phyloP scores from a whole-genome alignment of 2,888 invertebrate genomes.

The Lasius fuliginosus region DNA sequence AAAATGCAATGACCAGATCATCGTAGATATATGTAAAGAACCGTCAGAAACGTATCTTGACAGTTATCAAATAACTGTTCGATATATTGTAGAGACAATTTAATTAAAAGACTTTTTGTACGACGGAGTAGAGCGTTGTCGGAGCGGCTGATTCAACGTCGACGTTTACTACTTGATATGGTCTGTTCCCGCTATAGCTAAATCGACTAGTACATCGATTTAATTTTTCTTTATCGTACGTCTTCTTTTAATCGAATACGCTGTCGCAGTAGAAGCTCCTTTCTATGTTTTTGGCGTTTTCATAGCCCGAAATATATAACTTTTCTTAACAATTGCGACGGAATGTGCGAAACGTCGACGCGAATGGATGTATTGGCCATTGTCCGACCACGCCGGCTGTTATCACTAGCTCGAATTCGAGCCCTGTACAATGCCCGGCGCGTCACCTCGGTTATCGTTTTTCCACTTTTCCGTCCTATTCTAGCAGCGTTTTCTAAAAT shows the following conservation, averaged over 20 bases:
- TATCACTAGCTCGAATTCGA: slow-evolving; percentile 50
- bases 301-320: background rate
- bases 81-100: slow-evolving; percentile 14
- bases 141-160: slow-evolving; percentile 38
- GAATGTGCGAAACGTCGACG: background rate
- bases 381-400: slow-evolving; percentile 46
- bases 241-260: slow-evolving; percentile 32
- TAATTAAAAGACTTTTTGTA: slow-evolving; percentile 29
- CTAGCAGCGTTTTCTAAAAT: slow-evolving; percentile 54
- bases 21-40: background rate
- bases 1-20: background rate
- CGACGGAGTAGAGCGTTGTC: background rate
- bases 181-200: background rate
- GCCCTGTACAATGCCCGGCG: background rate
- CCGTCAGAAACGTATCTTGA: slow-evolving; percentile 21
- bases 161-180: slow-evolving; percentile 51
- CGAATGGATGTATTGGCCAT: slow-evolving; percentile 18
- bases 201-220: slow-evolving; percentile 29
- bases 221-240: slow-evolving; percentile 37
- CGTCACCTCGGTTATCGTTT: slow-evolving; percentile 54
- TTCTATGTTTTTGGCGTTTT: slow-evolving; percentile 32
- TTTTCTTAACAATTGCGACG: background rate
- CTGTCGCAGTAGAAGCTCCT: background rate
- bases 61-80: slow-evolving; percentile 35
- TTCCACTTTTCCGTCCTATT: slow-evolving; percentile 57